Evolutionary conservation across 2,113 vertebrate species (phyloP), one percentile per base, ranked within the genome.

Genomic region (Mastomys coucha): DNA sequence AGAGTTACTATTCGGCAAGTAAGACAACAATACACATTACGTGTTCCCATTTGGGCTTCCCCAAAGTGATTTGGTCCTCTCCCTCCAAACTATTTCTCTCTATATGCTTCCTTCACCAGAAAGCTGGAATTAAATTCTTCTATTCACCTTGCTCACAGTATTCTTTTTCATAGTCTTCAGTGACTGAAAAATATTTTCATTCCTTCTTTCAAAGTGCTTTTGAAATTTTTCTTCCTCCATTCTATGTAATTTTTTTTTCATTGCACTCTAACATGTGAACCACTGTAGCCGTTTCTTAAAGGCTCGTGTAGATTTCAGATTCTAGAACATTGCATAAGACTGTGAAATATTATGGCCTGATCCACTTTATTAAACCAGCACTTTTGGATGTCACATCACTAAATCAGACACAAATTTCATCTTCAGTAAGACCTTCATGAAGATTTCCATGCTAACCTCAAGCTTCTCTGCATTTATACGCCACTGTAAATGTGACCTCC

Each of bases 281-380:
- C 82, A 84, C 9, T 60, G 19, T 10, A n/a, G 26, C 53, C 8
- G 67, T 81, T 49, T 78, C 65, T 87, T 49, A 93, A 91, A 63
- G 92, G 28, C 14, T 45, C 42, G 89, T 1, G 6, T 26, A 39
- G 9, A 88, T 88, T 89, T 93, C 63, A 86, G 75, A 95, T n/a
- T 53, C 49, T 24, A 76, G 16, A 91, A 69, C 17, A 88, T 75
- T 82, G 60, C 77, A 89, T 42, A 63, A 58, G 24, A 84, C 81
- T 17, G 39, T 92, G 90, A 95, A 31, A 82, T 86, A 82, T 93
- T 22, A 88, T 63, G 58, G 45, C 73, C 69, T 63, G 49, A 80
- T 17, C 77, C n/a, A 80, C 70, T 93, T 91, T 82, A 42, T 82
- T 94, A 91, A 91, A 94, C 95, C 70, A 80, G 7, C 26, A 91